These are phyloP conservation scores for Gobius niger DNA, from an alignment of 2,113 vertebrate genomes.

Conservation along the genomic window DNA sequence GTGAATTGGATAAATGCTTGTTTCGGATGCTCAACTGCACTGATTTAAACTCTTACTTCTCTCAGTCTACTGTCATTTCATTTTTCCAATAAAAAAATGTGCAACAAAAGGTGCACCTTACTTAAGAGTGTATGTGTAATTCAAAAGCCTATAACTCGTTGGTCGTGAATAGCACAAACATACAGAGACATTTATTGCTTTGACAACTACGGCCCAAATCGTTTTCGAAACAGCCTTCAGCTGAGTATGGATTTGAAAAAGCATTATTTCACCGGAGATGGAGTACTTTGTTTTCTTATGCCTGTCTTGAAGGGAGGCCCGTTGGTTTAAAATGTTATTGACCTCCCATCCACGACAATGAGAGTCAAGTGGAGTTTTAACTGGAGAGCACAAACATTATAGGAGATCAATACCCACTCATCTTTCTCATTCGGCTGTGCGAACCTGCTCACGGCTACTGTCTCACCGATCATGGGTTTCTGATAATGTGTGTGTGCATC, in stretches of 20 bases:
- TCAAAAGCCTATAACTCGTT: no score
- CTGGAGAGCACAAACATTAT: conserved; percentile 16
- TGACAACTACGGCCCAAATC: not conserved
- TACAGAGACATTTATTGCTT: conserved; percentile 3
- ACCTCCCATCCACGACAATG: conserved; percentile 22
- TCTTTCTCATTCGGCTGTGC: not conserved
- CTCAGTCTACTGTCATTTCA: no score
- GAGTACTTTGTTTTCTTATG: not conserved
- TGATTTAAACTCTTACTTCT: no score
- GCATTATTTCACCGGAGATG: not conserved
- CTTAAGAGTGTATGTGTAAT: no score
- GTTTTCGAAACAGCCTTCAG: not conserved
- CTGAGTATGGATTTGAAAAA: not conserved
- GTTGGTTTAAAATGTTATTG: conserved; percentile 35
- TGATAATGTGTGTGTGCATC: not conserved
- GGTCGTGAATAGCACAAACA: not conserved
- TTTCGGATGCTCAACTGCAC: no score
- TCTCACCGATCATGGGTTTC: conserved; percentile 39
- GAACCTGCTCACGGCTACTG: not conserved
- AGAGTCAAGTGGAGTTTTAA: conserved; percentile 27
- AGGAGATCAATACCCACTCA: conserved; percentile 28
- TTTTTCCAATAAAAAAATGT: no score
- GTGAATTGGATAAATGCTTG: no score
- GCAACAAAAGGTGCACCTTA: no score
- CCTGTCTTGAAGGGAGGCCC: conserved; percentile 3